Evolutionary conservation across 2,888 invertebrate species (phyloP).

Genomic region (Drosophila rellima): DNA sequence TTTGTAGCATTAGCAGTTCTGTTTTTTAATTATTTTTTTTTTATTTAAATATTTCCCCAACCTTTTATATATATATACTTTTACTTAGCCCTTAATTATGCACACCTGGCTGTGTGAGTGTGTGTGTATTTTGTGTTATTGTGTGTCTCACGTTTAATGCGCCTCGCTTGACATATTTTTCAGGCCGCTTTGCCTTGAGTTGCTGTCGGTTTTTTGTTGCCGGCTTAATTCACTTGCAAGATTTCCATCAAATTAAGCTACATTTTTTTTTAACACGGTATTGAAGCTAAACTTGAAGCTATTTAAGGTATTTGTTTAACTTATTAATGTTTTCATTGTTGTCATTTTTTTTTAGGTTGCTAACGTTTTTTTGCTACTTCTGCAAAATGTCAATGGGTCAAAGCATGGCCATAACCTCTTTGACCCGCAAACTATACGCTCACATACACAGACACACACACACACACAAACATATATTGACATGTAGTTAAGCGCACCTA

Average conservation of each 20-base stretch:
- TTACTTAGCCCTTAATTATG: constrained; percentile 58
- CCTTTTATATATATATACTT: too few species aligned
- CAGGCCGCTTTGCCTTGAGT: constrained; percentile 18
- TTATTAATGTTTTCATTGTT: constrained; percentile 50
- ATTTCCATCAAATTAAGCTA: constrained; percentile 23
- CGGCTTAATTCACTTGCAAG: constrained; percentile 17
- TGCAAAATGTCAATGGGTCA: constrained; percentile 35
- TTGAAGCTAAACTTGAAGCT: constrained; percentile 20
- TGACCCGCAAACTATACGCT: constrained; percentile 9
- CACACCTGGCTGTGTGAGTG: constrained; percentile 18
- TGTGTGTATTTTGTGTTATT: constrained; percentile 29
- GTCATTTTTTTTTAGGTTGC: constrained; percentile 12
- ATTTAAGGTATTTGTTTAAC: constrained; percentile 59
- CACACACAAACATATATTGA: constrained; percentile 15
- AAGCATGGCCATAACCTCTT: constrained; percentile 43
- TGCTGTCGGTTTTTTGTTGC: not conserved
- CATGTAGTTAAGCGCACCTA: constrained; percentile 78
- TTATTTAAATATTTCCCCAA: too few species aligned
- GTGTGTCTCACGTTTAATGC: constrained; percentile 31
- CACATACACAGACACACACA: constrained; percentile 11
- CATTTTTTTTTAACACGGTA: constrained; percentile 18
- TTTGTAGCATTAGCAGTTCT: not conserved
- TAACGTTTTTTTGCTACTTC: constrained; percentile 22
- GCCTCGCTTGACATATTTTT: constrained; percentile 34
- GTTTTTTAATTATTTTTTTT: not conserved